These are phyloP conservation scores for Conopomorpha cramerella DNA, from an alignment of 1,140 invertebrate genomes.

Conservation along the genomic window DNA sequence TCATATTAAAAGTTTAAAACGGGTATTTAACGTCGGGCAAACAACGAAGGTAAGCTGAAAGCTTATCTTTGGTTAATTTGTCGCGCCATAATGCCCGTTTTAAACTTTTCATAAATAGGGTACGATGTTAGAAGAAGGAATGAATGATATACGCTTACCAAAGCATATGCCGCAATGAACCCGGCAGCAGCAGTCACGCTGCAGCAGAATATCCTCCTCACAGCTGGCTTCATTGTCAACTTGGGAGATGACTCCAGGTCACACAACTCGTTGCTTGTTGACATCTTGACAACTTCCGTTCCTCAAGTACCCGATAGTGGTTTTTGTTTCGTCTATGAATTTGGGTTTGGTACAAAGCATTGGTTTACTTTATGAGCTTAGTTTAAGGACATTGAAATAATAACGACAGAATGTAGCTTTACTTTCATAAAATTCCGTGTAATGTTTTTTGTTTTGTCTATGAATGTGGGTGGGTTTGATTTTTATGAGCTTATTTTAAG, in stretches of 20 bases:
- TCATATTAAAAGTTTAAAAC: too few species aligned
- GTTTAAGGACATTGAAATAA: too few species aligned
- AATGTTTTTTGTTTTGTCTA: too few species aligned
- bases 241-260: constrained; percentile 28
- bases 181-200: constrained; percentile 55
- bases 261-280: constrained; percentile 34
- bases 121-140: not conserved
- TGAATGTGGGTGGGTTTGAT: too few species aligned
- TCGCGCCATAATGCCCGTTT: not conserved
- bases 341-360: not conserved
- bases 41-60: too few species aligned
- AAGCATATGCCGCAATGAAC: constrained; percentile 55
- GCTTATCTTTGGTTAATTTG: too few species aligned
- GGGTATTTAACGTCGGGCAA: too few species aligned
- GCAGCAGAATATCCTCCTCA: constrained; percentile 54
- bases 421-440: too few species aligned
- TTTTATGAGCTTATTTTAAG: too few species aligned
- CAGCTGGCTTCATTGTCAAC: constrained; percentile 49
- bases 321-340: not conserved
- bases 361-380: too few species aligned
- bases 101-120: too few species aligned
- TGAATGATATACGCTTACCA: constrained; percentile 27
- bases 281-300: constrained; percentile 24
- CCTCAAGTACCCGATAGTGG: not conserved
- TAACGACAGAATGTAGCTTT: too few species aligned